Evolutionary conservation across 2,113 vertebrate species (phyloP), one percentile per base, ranked within the genome.

Genomic region (Aplodontia rufa): DNA sequence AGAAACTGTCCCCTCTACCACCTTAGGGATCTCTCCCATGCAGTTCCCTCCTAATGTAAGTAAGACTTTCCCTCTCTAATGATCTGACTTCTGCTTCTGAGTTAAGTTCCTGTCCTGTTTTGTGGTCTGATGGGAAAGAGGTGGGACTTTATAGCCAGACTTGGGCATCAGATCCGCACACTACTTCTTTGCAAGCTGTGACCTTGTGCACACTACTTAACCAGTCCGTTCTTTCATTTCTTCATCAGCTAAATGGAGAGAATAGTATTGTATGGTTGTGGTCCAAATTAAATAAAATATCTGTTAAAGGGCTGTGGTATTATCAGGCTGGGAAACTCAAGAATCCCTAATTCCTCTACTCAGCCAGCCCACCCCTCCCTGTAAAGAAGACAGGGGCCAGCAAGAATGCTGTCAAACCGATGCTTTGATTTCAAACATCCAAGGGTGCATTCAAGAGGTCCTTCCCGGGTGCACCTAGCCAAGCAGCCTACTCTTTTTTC

Each of bases 241-340:
- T 83, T 91, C 20, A 37, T 85, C 60, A 49, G 75, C 89, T 89
- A 69, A 66, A 28, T 68, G 51, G 74, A 87, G 47, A 82, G 8
- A 85, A 45, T 60, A 35, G 35, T 69, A 45, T 72, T 68, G 1
- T 94, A n/a, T 80, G 64, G 42, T 60, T 84, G 60, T 96, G 51
- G 32, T 83, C 79, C 55, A 47, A 83, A 69, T 93, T 93, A 93
- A 72, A 47, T 92, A 51, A 86, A 83, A 88, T 69, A 84, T 28
- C n/a, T 30, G 1, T 80, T 79, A 51, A 55, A 88, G 30, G 47
- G 5, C n/a, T n/a, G 2, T 75, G 24, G 30, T 75, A 11, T 10
- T 24, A 24, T 85, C 87, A 94, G 83, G 7, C 82, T 24, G 42
- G 45, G 49, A 76, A 40, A 93, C 79, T 88, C 11, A 79, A 83